phyloP scores from a whole-genome alignment of 2,113 vertebrate genomes.

The Lamprologus callipterus region DNA sequence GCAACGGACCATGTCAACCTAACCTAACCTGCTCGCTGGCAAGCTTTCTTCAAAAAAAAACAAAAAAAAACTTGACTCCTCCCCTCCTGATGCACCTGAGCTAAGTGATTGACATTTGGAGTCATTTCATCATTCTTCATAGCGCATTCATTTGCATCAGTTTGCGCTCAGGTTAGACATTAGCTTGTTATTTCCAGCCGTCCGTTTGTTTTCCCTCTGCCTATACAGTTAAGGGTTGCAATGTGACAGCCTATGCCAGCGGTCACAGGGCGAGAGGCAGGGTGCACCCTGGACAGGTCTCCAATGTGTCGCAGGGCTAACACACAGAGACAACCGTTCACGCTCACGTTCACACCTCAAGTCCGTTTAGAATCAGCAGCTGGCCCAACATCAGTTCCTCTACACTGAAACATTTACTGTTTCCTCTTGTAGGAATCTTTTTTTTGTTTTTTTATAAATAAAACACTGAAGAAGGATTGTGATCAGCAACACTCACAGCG shows the following conservation, averaged over 20 bases:
- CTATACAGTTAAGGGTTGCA: neutral
- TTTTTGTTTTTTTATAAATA: neutral
- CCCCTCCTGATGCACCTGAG: neutral
- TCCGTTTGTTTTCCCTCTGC: neutral
- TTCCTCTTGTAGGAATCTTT: neutral
- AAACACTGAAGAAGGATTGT: neutral
- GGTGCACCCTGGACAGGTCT: neutral
- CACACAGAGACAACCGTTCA: neutral
- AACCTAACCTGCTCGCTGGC: neutral
- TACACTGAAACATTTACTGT: neutral
- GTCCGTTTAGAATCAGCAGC: neutral
- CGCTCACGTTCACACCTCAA: neutral
- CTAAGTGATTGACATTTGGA: neutral
- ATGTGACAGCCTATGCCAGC: neutral
- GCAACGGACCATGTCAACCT: rapidly evolving
- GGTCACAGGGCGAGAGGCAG: neutral
- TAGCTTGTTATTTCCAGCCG: neutral
- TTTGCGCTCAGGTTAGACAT: neutral
- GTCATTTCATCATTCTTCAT: neutral
- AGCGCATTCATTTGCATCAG: neutral
- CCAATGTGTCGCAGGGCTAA: neutral
- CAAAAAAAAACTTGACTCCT: neutral
- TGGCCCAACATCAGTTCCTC: neutral
- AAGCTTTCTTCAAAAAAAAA: neutral
- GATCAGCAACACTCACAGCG: neutral